Base-by-base conservation (phyloP, 2,888 invertebrate species). In the Heteromurus nitidus region DNA sequence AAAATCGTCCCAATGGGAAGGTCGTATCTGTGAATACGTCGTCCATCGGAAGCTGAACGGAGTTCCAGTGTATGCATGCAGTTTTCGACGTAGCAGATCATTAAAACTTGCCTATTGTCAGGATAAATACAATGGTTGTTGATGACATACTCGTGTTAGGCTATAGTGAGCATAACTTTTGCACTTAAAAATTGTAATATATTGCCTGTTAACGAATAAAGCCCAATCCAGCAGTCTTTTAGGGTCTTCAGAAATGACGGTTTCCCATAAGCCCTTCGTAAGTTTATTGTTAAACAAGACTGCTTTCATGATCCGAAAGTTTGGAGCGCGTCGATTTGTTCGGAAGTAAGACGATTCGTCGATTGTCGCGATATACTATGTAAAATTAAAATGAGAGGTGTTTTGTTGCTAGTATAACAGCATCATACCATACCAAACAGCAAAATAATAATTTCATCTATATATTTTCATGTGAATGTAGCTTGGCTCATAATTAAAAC, bases 311-410 rank as follows among this genome's bases (percentile, higher is more conserved):
- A 99, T 91, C 85, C 94, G 93, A 90, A 96, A 97, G 90, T 96
- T 96, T 9, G 97, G 95, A 0, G 99, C 95, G 89, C 96, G 92
- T 90, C 95, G 95, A 90, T 99, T 98, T 22, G 98, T 98, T 60
- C 95, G 93, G 89, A 99, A 95, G 88, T 95, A 93, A 84, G 7
- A 36, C 7, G 36, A 7, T 30, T 3, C 42, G 42, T 5, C 30
- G 22, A 42, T 72, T 58, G 30, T 73, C 7, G 73, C 50, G 2
- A 73, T 73, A 31, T 73, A 73, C 62, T 62, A 18, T 53, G 20
- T 22, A 18, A 53, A 53, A 11, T 20, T 13, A 53, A 53, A 53
- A 36, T 36, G 13, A 13, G 36, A 36, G 9, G 7, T n/a, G n/a
- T 36, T 36, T 9, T 36, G 36, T 36, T 36, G 7, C 36, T 36